A percentile compares a stretch with the other conserved stretches of the same genome.
Evolutionary conservation across 2,888 invertebrate genomes (phyloP).

Genomic region (Rotaria macrura): DNA sequence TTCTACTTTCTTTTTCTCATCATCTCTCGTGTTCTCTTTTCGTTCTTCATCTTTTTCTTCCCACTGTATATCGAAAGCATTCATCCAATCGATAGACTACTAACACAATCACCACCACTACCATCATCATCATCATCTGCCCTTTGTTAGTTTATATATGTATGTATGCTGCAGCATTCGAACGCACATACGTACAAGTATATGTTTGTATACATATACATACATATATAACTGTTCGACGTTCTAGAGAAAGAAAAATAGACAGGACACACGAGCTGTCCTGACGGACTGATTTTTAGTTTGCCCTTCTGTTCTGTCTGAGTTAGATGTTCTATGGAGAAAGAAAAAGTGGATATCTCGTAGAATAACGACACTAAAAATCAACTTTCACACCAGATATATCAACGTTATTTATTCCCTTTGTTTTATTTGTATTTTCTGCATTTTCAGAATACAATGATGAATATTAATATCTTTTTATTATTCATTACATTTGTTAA

Average conservation of each 20-base stretch:
- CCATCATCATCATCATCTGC: background rate
- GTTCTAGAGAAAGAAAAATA: background rate
- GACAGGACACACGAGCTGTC: background rate
- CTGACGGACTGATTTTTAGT: background rate
- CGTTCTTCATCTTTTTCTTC: background rate
- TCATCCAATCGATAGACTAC: background rate
- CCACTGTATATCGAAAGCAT: background rate
- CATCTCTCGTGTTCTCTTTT: background rate
- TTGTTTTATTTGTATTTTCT: background rate
- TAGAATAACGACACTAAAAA: background rate
- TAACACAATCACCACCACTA: background rate
- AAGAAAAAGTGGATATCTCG: background rate
- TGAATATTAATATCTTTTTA: background rate
- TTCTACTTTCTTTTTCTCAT: background rate
- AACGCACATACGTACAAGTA: background rate
- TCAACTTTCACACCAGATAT: background rate
- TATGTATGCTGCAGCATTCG: no score
- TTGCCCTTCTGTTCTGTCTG: background rate
- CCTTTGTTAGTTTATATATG: background rate
- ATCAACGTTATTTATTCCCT: background rate
- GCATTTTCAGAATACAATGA: background rate
- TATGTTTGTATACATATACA: background rate
- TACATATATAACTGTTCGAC: background rate
- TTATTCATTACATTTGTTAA: background rate
- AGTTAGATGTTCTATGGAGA: background rate